Base-by-base conservation (phyloP, 2,113 vertebrate species). In the Perca fluviatilis region DNA sequence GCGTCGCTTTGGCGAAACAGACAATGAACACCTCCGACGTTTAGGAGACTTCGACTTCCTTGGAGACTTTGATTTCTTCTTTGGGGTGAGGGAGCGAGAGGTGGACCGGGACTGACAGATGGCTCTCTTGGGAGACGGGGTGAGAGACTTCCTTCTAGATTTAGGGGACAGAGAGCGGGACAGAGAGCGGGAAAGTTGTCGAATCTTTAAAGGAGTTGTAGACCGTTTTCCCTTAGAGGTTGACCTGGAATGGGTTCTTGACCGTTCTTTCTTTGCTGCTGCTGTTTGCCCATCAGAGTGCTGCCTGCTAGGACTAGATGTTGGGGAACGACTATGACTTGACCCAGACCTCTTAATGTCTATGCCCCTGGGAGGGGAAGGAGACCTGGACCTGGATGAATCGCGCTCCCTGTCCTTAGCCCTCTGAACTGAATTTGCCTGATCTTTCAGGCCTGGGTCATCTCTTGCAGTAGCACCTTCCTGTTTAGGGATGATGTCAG, bases 401-500 rank as follows among this genome's bases (percentile, higher is more conserved):
- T 96, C 93, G 7, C 88, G 86, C n/a, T 94, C 96, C 77, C 95
- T 96, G 69, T 94, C 93, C 30, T 93, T 96, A 46, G 40, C 68
- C 60, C 19, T 91, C 27, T 90, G 95, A 91, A 89, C 91, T 92
- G 75, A 93, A 83, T 82, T 92, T 49, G 82, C 73, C 60, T 94
- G 84, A 58, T 92, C 94, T 80, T 93, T 94, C 58, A 82, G 79
- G 36, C 18, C n/a, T 46, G 76, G 69, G 13, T 92, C 94, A 47
- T 95, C 95, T 78, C 92, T 92, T 63, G 91, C 78, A 58, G 88
- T 68, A 54, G 88, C 61, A 53, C 92, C 93, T 79, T 95, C 95
- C 58, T 92, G 93, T 89, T 95, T 96, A 36, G 95, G 93, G 58
- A 95, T 94, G 58, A 96, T 96, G 78, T 96, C 95, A 67, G 95